Evolutionary conservation across 53 echinoderm and acorn worm species (phyloP).

Genomic region (Crossaster papposus): DNA sequence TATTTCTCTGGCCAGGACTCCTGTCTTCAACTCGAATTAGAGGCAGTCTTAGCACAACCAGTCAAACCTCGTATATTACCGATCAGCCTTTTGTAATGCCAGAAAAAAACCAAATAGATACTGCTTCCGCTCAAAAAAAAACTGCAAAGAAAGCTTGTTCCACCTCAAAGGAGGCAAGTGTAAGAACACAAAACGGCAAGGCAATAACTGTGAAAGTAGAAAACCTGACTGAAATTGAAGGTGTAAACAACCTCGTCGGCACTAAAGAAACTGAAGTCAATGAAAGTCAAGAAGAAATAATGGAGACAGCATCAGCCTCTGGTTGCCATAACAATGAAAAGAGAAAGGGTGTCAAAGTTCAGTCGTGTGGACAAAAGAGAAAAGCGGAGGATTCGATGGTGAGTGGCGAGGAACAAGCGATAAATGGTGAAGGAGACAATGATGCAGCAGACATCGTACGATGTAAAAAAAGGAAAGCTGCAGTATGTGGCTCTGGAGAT

Average conservation of each 20-base stretch:
- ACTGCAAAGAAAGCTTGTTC: not conserved
- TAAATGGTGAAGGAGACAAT: not conserved
- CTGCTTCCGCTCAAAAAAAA: not conserved
- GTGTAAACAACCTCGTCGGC: not conserved
- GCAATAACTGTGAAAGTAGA: not conserved
- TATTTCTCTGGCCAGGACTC: slow-evolving; percentile 74
- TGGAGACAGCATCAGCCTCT: slow-evolving; percentile 11
- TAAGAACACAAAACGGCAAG: not conserved
- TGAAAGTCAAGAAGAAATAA: not conserved
- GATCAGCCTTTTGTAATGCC: not conserved
- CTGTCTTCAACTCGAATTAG: slow-evolving; percentile 57
- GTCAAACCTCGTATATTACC: not conserved
- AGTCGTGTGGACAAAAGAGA: not conserved
- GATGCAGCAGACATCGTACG: not conserved
- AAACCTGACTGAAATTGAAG: not conserved
- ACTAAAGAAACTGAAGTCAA: not conserved
- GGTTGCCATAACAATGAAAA: not conserved
- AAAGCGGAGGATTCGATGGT: not conserved
- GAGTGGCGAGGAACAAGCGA: not conserved
- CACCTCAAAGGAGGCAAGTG: not conserved
- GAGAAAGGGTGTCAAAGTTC: not conserved
- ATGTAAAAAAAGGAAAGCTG: slow-evolving; percentile 16
- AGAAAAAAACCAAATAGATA: too few relatives aligned
- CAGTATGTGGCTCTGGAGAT: not conserved
- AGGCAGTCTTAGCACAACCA: slow-evolving; percentile 12